Base-by-base conservation (phyloP, 2,888 invertebrate genomes). In the Epinotia brunnichana region DNA sequence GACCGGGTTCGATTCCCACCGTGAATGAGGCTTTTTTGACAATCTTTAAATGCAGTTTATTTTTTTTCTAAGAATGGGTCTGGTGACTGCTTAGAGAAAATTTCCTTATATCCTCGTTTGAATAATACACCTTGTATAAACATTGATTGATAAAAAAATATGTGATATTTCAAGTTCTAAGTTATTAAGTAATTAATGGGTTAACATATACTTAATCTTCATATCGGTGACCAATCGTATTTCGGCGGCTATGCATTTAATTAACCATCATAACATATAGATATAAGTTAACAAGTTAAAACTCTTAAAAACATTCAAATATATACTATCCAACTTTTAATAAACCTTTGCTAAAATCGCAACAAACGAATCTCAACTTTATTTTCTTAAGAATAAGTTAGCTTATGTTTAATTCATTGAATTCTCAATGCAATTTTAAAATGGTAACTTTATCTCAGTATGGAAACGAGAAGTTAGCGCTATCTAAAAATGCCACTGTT, bases 401-500 rank as follows among this genome's bases (percentile, higher is more conserved):
- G 7, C 56, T 44, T 21, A 24, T 57, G 39, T 48, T 35, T 68
- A 62, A 56, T 21, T 4, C 54, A 48, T 39, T n/a, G 2, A 61
- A 39, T 51, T 56, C 10, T 10, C 1, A 39, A 72, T 72, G 61
- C 54, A 61, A 62, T 56, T 56, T 24, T 68, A 72, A 68, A 68
- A 10, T 72, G 61, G 72, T 56, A 62, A 21, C 61, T 57, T 72
- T 72, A 72, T 72, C 71, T 72, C 35, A 3, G 54, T 67, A 72
- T 72, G 61, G 67, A 68, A 72, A 72, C 39, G 29, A 72, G 67
- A 67, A 67, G 67, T 68, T 72, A 19, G 48, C 61, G 61, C 61
- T 72, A 72, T 72, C 72, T 72, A 68, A 72, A 72, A 57, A 67
- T 62, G 61, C 72, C 48, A 56, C 72, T 61, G 66, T 67, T 67